A percentile compares a stretch with the other conserved stretches of the same genome.
phyloP scores from a whole-genome alignment of 2,797 vertebrate genomes.

The Onychomys arenicola region DNA sequence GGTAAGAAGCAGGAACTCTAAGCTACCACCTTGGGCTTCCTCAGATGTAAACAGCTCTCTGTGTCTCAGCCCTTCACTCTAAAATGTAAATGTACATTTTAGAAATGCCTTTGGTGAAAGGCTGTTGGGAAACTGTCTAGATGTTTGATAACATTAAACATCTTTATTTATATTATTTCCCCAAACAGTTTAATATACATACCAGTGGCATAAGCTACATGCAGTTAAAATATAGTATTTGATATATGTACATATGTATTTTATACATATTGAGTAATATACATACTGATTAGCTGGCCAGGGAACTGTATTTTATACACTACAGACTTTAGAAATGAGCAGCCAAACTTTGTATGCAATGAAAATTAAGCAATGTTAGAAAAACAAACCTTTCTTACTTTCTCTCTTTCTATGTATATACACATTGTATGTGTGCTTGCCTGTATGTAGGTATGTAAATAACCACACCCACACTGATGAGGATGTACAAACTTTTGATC shows the following conservation, averaged over 20 bases:
- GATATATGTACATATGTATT: not conserved
- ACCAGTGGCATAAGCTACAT: not conserved
- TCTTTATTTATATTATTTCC: not conserved
- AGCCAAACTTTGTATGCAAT: not conserved
- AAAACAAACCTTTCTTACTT: not conserved
- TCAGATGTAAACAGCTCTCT: not conserved
- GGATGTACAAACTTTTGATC: not conserved
- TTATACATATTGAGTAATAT: not conserved
- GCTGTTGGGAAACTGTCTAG: not conserved
- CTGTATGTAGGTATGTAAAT: not conserved
- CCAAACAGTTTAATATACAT: not conserved
- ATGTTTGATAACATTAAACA: not conserved
- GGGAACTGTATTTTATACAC: not conserved
- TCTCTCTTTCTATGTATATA: not conserved
- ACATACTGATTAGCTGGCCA: conserved; percentile 10
- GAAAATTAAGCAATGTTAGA: not conserved
- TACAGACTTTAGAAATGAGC: not conserved
- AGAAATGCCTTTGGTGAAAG: not conserved
- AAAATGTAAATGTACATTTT: not conserved
- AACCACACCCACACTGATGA: not conserved
- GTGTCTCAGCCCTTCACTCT: not conserved
- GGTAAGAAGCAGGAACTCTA: not conserved
- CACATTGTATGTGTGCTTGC: not conserved
- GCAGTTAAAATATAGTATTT: not conserved
- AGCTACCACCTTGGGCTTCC: not conserved